A percentile compares a stretch with the other conserved stretches of the same genome.
These are phyloP conservation scores for Seriola rivoliana DNA, from an alignment of 2,113 vertebrate genomes.

Conservation along the genomic window DNA sequence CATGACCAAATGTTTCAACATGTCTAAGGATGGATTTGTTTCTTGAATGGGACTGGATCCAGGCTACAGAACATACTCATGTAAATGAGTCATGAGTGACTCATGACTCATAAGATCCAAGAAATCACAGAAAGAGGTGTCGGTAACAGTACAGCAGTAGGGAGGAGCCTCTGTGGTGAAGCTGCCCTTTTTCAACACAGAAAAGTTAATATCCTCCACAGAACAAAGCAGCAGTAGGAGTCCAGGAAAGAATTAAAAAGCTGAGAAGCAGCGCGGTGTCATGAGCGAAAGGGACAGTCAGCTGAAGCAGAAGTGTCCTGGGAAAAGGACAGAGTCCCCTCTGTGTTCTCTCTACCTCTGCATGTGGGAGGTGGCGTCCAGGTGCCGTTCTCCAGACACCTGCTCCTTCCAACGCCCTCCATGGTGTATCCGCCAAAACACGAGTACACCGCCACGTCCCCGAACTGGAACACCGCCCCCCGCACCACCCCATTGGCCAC, in stretches of 20 bases:
- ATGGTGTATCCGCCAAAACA: slow-evolving; percentile 96
- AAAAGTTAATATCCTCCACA: slow-evolving; percentile 4
- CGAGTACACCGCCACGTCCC: slow-evolving; percentile 93
- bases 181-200: neutral
- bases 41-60: slow-evolving; percentile 19
- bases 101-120: too few species aligned
- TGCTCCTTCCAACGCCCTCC: slow-evolving; percentile 90
- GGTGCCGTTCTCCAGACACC: slow-evolving; percentile 95
- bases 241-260: slow-evolving; percentile 15
- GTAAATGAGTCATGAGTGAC: neutral
- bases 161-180: neutral
- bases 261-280: slow-evolving; percentile 13
- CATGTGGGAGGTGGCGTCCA: slow-evolving; percentile 93
- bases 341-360: slow-evolving; percentile 88
- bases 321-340: slow-evolving; percentile 22
- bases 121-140: neutral
- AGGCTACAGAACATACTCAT: neutral
- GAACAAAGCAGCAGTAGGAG: neutral
- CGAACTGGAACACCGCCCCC: slow-evolving; percentile 92
- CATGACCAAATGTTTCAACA: neutral
- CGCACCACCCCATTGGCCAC: slow-evolving; percentile 91
- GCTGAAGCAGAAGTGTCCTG: slow-evolving; percentile 43
- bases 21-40: neutral
- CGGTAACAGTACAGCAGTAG: neutral
- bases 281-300: slow-evolving; percentile 17